phyloP scores from a whole-genome alignment of 2,888 invertebrate genomes.

The Isoperla grammatica region DNA sequence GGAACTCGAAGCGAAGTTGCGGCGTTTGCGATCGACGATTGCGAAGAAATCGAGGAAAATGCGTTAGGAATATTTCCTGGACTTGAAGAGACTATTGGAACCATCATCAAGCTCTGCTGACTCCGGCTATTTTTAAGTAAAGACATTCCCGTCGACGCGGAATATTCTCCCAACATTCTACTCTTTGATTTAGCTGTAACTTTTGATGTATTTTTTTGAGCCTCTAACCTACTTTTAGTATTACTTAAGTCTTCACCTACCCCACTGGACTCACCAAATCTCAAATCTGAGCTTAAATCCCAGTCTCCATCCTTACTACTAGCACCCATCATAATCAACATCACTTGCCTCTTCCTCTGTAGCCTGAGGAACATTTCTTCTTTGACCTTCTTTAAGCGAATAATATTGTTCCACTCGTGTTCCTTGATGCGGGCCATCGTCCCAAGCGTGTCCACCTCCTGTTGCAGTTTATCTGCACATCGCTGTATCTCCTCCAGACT shows the following conservation, averaged over 20 bases:
- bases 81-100: slow-evolving; percentile 39
- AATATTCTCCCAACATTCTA: not conserved
- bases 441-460: slow-evolving; percentile 57
- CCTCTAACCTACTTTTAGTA: slow-evolving; percentile 28
- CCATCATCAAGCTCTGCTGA: slow-evolving; percentile 33
- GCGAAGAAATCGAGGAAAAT: slow-evolving; percentile 19
- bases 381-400: slow-evolving; percentile 77
- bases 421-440: slow-evolving; percentile 75
- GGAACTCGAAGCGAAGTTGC: slow-evolving; percentile 18
- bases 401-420: slow-evolving; percentile 78
- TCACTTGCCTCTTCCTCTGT: slow-evolving; percentile 60
- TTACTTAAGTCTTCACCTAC: slow-evolving; percentile 28
- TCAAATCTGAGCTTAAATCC: slow-evolving; percentile 25
- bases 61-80: slow-evolving; percentile 14
- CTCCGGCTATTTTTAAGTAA: slow-evolving; percentile 7
- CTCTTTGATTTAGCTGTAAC: slow-evolving; percentile 18
- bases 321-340: slow-evolving; percentile 28
- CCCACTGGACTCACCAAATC: slow-evolving; percentile 24
- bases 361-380: slow-evolving; percentile 72
- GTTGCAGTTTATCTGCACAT: slow-evolving; percentile 56
- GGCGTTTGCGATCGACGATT: not conserved
- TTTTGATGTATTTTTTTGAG: slow-evolving; percentile 9
- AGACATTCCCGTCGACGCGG: not conserved
- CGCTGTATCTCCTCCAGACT: slow-evolving; percentile 56
- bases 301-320: slow-evolving; percentile 25